A percentile compares a stretch with the other conserved stretches of the same genome.
phyloP scores from a whole-genome alignment of 2,888 invertebrate species.

The Pachydiplax longipennis region DNA sequence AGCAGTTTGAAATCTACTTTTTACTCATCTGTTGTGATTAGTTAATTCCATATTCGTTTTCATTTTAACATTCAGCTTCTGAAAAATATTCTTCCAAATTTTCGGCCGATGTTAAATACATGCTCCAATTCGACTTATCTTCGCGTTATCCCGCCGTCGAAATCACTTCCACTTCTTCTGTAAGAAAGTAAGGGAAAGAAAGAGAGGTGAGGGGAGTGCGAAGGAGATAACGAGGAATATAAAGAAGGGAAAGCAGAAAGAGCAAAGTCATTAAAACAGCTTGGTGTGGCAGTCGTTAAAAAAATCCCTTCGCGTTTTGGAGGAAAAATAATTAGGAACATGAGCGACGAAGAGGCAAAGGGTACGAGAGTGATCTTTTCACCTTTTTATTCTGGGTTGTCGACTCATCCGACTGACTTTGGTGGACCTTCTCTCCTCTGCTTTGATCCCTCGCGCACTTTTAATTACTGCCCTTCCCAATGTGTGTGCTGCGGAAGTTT shows the following conservation, averaged over 20 bases:
- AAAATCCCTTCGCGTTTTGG: neutral
- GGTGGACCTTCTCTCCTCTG: neutral
- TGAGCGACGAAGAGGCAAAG: neutral
- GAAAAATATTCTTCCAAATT: no score
- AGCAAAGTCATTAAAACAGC: slow-evolving; percentile 28
- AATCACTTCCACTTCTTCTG: neutral
- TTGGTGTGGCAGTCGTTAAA: slow-evolving; percentile 33
- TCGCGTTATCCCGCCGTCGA: neutral
- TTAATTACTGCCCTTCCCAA: no score
- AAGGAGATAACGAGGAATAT: neutral
- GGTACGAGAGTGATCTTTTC: neutral
- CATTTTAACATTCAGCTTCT: no score
- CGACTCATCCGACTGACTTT: neutral
- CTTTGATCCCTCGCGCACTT: no score
- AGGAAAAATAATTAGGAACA: slow-evolving; percentile 23
- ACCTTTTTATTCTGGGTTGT: neutral
- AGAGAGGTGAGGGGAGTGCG: neutral
- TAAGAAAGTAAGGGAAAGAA: neutral
- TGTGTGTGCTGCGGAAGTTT: no score
- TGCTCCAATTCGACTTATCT: neutral
- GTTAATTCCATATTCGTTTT: no score
- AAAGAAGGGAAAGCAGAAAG: neutral
- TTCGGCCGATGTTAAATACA: no score
- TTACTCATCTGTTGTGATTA: no score
- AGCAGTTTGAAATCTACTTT: no score